Evolutionary conservation across 2,113 vertebrate genomes (phyloP), one percentile per base, ranked within the genome.

Genomic region (Rhombomys opimus): DNA sequence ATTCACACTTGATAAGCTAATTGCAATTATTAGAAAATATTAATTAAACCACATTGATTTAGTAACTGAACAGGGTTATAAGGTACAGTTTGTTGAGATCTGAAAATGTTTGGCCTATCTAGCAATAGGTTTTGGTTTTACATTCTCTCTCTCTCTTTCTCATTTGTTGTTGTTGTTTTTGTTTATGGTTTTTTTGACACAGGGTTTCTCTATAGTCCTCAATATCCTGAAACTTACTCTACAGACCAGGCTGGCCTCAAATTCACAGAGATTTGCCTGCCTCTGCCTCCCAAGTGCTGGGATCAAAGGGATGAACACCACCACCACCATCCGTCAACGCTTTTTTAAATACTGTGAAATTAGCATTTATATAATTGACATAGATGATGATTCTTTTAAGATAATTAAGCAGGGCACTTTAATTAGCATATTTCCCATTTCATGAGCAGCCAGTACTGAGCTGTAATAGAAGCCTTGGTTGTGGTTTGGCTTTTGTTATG

Each of bases 351-450:
- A 91, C 46, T 73, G 10, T 77, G 41, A 96, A 96, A 89, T 96
- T 68, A 85, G 52, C 77, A n/a, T 78, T 96, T 95, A 94, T 30
- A 8, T 95, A 89, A 85, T 88, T 93, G 41, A 89, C 82, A 95
- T 77, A 94, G n/a, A 41, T 68, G 91, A 87, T 93, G 52, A 81
- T 94, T 95, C n/a, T 91, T 91, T 88, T 75, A 80, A 93, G 80
- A 84, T 95, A 82, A 70, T 94, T 91, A 94, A 93, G 54, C 77
- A 91, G 52, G 78, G 38, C 57, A 89, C 27, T 59, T 20, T 92
- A 73, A 70, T 68, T 86, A 88, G 68, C 67, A 82, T 90, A 57
- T 27, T 93, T 50, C 63, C n/a, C 8, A 41, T 96, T 92, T 95
- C 94, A 88, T 91, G 70, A 96, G 68, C 12, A 67, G 2, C 86